Evolutionary conservation across 2,797 vertebrate genomes (phyloP).

Genomic region (Simalia tracyae): DNA sequence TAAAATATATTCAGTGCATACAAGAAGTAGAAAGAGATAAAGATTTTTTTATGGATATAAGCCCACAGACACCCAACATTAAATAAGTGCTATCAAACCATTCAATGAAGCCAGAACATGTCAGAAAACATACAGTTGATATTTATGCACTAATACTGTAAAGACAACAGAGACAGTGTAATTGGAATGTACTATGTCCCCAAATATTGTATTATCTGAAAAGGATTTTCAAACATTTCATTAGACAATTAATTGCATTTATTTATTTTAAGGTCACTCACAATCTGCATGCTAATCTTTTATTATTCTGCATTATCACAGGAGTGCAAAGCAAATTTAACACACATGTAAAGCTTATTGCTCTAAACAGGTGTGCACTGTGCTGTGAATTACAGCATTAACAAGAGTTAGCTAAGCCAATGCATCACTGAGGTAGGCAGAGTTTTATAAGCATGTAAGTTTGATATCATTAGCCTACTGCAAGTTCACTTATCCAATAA

Average conservation of each 20-base stretch:
- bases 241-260: neutral
- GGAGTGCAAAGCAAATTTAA: neutral
- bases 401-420: neutral
- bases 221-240: neutral
- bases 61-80: neutral
- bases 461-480: slow-evolving; percentile 20
- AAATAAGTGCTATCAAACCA: neutral
- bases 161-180: neutral
- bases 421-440: neutral
- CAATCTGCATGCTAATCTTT: neutral
- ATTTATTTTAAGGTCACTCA: neutral
- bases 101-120: neutral
- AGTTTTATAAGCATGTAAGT: neutral
- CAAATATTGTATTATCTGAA: neutral
- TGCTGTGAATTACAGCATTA: slow-evolving; percentile 9
- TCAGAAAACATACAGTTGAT: neutral
- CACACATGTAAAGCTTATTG: neutral
- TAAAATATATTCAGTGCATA: neutral
- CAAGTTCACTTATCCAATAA: slow-evolving; percentile 22
- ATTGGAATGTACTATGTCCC: neutral
- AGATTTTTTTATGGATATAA: neutral
- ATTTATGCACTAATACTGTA: neutral
- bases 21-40: too few relatives aligned
- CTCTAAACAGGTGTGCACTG: neutral
- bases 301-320: neutral